A percentile compares a stretch with the other conserved stretches of the same genome.
These are phyloP conservation scores for Penaeus monodon DNA, from an alignment of 2,888 invertebrate species.

Conservation along the genomic window DNA sequence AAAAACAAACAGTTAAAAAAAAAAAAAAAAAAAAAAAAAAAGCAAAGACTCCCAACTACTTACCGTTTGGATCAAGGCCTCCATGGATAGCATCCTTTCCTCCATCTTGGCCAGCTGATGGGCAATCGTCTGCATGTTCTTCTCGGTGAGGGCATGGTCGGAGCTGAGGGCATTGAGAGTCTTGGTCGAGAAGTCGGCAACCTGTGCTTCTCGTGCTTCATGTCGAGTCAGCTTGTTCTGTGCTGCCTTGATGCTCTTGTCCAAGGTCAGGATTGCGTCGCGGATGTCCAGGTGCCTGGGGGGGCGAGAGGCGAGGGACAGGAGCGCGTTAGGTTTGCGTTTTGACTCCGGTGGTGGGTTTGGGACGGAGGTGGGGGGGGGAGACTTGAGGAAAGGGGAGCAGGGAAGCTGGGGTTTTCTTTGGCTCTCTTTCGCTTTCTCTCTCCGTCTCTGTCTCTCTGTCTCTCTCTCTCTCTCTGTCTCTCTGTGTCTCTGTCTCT, in stretches of 20 bases:
- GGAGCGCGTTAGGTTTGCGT: background rate
- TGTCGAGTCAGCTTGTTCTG: constrained; percentile 56
- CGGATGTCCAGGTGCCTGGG: constrained; percentile 52
- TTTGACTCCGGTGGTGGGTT: too few species aligned
- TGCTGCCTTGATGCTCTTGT: constrained; percentile 47
- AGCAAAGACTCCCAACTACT: background rate
- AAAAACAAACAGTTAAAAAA: background rate
- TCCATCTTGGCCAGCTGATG: constrained; percentile 56
- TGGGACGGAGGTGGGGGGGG: background rate
- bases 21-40: background rate
- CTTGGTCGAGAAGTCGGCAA: constrained; percentile 48
- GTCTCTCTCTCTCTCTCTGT: too few species aligned
- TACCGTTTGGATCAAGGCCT: constrained; percentile 44
- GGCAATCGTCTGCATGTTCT: constrained; percentile 42
- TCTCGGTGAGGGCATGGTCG: constrained; percentile 14
- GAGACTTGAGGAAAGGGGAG: background rate
- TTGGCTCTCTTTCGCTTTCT: too few species aligned
- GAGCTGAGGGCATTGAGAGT: constrained; percentile 39
- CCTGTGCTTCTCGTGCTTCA: constrained; percentile 55
- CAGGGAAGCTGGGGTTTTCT: too few species aligned
- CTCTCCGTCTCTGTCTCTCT: too few species aligned
- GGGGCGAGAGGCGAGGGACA: background rate
- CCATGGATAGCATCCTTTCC: constrained; percentile 47
- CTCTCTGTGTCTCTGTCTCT: too few species aligned
- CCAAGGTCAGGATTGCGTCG: constrained; percentile 43